Evolutionary conservation across 1,140 invertebrate genomes (phyloP), one percentile per base, ranked within the genome.

Genomic region (Papilio polytes): DNA sequence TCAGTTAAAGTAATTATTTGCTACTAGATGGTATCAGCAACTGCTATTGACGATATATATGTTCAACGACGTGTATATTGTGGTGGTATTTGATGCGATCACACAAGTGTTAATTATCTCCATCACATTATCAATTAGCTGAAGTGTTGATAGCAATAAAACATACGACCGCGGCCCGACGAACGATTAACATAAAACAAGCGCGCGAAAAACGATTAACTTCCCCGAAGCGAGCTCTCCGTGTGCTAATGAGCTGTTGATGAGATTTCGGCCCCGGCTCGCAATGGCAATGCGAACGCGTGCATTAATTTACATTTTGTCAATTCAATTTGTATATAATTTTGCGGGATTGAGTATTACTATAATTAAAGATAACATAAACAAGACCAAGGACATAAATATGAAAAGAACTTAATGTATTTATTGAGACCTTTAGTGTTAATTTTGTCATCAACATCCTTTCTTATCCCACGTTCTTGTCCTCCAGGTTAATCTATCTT

Each of bases 71-170:
- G 4, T 70, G 13, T 70, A 70, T 70, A 63, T 7, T 3, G 12
- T 36, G 13, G 26, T 36, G 26, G 63, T 70, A 70, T 70, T 70
- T 70, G 26, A 70, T 26, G 26, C 22, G 26, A 70, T 36, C 63
- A 70, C 63, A 70, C 63, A 31, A 70, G 63, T 31, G 63, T 36
- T 36, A 88, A 83, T 85, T 86, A 79, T 51, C 80, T 51, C 82
- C 80, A 85, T 85, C 85, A 74, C 82, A 85, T 83, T 85, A 89
- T 78, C 87, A 88, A 92, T 93, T 93, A 93, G 78, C 80, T 82
- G 51, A 90, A 90, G 90, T 91, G 91, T 92, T 90, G 87, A 88
- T 89, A 83, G 85, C 84, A 86, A 89, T 88, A 89, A 89, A 90
- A 87, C 86, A 86, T 85, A 87, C 81, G 78, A 85, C 88, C 86